phyloP scores from a whole-genome alignment of 2,113 vertebrate species.

The Orthochromis malagaraziensis region DNA sequence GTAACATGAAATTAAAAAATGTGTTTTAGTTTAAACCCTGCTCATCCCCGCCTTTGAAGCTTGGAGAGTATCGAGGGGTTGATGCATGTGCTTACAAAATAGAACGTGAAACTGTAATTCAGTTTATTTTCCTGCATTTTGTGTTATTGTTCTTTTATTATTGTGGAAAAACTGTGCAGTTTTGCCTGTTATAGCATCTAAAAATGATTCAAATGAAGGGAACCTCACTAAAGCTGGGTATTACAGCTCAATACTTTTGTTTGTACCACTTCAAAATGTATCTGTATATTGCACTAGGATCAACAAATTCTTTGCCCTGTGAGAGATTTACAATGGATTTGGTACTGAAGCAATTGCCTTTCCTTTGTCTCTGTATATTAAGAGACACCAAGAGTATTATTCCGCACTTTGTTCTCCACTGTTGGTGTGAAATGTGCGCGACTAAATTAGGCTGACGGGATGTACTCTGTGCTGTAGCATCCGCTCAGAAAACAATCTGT shows the following conservation, averaged over 20 bases:
- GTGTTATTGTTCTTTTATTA: background rate
- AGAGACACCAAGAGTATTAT: conserved; percentile 1
- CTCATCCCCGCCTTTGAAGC: background rate
- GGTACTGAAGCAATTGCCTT: background rate
- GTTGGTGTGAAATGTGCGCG: background rate
- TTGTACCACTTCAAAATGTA: background rate
- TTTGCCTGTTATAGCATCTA: background rate
- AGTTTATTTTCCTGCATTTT: background rate
- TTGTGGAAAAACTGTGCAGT: background rate
- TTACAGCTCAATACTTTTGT: background rate
- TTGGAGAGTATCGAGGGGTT: background rate
- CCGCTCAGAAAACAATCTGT: background rate
- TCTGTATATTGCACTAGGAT: background rate
- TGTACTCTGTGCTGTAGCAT: background rate
- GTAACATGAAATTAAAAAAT: background rate
- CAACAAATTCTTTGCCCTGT: background rate
- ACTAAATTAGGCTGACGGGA: conserved; percentile 6
- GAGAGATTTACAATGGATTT: background rate
- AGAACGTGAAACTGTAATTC: background rate
- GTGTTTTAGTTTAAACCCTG: background rate
- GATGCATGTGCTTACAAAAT: background rate
- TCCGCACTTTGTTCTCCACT: background rate
- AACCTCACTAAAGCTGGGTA: background rate
- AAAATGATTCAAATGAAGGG: background rate
- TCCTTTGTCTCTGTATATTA: background rate